Base-by-base conservation (phyloP, 2,797 vertebrate genomes). In the Botia almorhae region DNA sequence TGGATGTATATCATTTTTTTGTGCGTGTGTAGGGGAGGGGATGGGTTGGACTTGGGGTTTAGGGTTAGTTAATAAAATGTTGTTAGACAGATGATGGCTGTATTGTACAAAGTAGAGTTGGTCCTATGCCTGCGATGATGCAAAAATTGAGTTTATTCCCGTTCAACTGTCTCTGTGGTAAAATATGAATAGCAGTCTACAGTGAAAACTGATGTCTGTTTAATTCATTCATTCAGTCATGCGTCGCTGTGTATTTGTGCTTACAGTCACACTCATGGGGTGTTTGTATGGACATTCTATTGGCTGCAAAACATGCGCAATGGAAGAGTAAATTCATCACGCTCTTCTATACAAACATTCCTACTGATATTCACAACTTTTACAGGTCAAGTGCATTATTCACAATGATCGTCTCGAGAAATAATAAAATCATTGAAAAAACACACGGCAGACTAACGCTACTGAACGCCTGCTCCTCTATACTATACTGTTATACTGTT, bases 61-160 rank as follows among this genome's bases (percentile, higher is more conserved):
- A 85, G 84, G 89, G 69, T 78, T 94, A 92, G 92, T 93, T 93
- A 92, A 91, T 92, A 90, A 92, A 90, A 87, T 90, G 89, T 90
- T 89, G 85, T 87, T 90, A 89, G 90, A 91, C 91, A 80, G 78
- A 80, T 87, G 89, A 91, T 92, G 92, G 88, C 82, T 93, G 89
- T 94, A 90, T 88, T 94, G 93, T 94, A 94, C 84, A 93, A 93
- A 93, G 92, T 94, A 94, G 93, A 94, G 91, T 92, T 91, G 90
- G 88, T 94, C 90, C 90, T 39, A 91, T 92, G 89, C 94, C 91
- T 93, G 91, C 91, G 86, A 88, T 88, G 91, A 92, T 93, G 91
- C 91, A 91, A 89, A 90, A 82, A 89, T 88, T 89, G 90, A 93
- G 89, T 94, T 92, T 93, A 92, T 93, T 93, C 89, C 91, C 93